Evolutionary conservation across 2,888 invertebrate genomes (phyloP).

Genomic region (Petrolisthes cinctipes): DNA sequence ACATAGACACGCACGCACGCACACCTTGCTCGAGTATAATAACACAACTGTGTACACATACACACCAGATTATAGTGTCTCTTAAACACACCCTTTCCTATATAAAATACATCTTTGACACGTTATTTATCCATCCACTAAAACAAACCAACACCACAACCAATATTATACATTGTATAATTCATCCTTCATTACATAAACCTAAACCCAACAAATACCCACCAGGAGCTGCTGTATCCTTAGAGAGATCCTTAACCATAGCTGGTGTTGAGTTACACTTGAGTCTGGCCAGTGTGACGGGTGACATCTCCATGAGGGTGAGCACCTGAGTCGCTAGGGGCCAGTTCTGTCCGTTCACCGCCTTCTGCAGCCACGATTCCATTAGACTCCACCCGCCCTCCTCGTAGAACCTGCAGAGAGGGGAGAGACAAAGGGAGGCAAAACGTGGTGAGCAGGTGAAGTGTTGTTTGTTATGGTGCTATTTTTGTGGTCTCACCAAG

Average conservation of each 20-base stretch:
- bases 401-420: conserved; percentile 46
- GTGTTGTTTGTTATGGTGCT: background rate
- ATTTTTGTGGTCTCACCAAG: too few species aligned
- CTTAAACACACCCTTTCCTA: too few species aligned
- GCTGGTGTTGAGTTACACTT: conserved; percentile 55
- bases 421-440: background rate
- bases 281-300: conserved; percentile 83
- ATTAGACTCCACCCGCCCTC: conserved; percentile 86
- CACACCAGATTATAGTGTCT: too few species aligned
- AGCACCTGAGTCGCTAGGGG: conserved; percentile 88
- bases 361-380: conserved; percentile 91
- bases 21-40: too few species aligned
- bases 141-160: background rate
- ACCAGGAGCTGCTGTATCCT: conserved; percentile 48
- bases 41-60: too few species aligned
- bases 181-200: conserved; percentile 8
- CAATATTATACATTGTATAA: background rate
- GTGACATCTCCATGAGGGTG: conserved; percentile 85
- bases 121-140: background rate
- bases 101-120: too few species aligned
- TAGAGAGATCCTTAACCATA: conserved; percentile 58
- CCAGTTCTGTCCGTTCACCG: conserved; percentile 86
- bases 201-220: background rate
- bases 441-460: background rate
- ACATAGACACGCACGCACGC: too few species aligned